A percentile compares a stretch with the other conserved stretches of the same genome.
Conservation (phyloP, 1,140 invertebrate genomes). For the Drosophila baimaii region DNA sequence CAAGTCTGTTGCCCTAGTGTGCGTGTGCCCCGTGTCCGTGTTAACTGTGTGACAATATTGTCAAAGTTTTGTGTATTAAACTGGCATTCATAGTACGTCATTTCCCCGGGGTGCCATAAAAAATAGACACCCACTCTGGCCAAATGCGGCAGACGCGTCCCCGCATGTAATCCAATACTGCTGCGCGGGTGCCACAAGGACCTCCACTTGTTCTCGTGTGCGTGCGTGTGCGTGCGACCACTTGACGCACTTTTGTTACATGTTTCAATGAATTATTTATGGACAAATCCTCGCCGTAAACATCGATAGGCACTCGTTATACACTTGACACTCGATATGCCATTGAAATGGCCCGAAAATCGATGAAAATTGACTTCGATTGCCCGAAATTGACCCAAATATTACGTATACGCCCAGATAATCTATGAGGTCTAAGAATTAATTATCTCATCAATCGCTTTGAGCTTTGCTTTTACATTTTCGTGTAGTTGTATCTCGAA, state of each 20-base stretch:
- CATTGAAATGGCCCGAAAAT: conserved; percentile 35
- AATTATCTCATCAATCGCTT: not conserved
- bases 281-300: conserved; percentile 57
- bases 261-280: conserved; percentile 74
- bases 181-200: conserved; percentile 5
- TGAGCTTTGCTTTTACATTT: too few relatives aligned
- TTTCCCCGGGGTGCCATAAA: conserved; percentile 74
- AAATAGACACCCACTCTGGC: conserved; percentile 45
- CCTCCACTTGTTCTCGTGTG: conserved; percentile 1
- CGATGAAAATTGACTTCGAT: conserved; percentile 35
- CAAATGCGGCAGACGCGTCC: conserved; percentile 26
- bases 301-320: conserved; percentile 60
- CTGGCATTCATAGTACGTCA: conserved; percentile 75
- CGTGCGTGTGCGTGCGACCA: conserved; percentile 28
- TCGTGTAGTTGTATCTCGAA: too few relatives aligned
- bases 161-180: conserved; percentile 55
- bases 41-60: conserved; percentile 69
- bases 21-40: conserved; percentile 28
- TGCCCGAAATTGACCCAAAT: conserved; percentile 42
- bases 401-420: conserved; percentile 46
- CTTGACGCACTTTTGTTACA: conserved; percentile 61
- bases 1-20: conserved; percentile 31
- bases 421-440: not conserved
- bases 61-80: conserved; percentile 75
- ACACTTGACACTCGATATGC: conserved; percentile 55